These are phyloP conservation scores for Pogonomyrmex californicus DNA, from an alignment of 1,140 invertebrate species.

Conservation along the genomic window DNA sequence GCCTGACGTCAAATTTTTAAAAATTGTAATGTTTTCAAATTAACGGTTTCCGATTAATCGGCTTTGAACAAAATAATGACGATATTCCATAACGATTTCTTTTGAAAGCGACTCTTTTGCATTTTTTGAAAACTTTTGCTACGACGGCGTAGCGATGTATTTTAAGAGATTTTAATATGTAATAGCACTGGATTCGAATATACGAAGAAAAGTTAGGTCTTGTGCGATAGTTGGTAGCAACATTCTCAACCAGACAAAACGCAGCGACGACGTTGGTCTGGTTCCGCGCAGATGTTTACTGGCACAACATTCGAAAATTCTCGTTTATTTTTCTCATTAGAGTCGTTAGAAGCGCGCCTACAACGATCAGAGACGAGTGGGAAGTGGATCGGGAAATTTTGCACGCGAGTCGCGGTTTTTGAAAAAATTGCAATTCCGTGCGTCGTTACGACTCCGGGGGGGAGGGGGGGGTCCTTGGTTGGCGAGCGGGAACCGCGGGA, in stretches of 20 bases:
- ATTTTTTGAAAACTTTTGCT: background rate
- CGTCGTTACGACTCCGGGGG: conserved; percentile 51
- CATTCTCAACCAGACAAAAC: conserved; percentile 17
- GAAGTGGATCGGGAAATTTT: conserved; percentile 4
- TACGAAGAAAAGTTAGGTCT: background rate
- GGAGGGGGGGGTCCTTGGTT: conserved; percentile 1
- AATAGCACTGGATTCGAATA: background rate
- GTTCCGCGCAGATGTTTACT: conserved; percentile 41
- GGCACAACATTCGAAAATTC: conserved; percentile 17
- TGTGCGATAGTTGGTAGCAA: conserved; percentile 17
- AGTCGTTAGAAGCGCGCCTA: background rate
- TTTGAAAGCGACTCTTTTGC: background rate
- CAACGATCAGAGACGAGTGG: background rate
- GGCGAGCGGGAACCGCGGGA: conserved; percentile 38
- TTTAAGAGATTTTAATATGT: background rate
- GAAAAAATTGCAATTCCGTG: conserved; percentile 26
- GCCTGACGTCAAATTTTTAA: background rate
- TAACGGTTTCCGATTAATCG: background rate
- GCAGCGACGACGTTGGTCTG: conserved; percentile 31
- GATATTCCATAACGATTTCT: background rate
- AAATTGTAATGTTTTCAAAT: background rate
- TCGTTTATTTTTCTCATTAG: conserved; percentile 30
- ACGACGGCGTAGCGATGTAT: background rate
- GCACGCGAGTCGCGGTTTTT: background rate
- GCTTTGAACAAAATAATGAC: background rate